Base-by-base conservation (phyloP, 2,888 invertebrate species). In the Caenorhabditis panamensis region DNA sequence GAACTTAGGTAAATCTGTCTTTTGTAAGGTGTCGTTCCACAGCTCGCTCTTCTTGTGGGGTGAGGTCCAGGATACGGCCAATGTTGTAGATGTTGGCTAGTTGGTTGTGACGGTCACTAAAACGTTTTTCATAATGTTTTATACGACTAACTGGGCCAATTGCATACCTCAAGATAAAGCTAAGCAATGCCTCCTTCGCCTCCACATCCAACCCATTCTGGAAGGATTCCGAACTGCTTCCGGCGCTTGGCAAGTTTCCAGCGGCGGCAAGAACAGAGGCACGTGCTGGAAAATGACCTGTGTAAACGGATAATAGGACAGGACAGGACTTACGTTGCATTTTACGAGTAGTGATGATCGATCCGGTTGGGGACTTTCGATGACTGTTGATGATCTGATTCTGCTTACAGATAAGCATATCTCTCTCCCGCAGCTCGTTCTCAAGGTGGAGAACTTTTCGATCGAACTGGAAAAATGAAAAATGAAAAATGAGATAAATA, bases 391-490 rank as follows among this genome's bases (percentile, higher is more conserved):
- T 84, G 59, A 85, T 77, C 59, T 84, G 83, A 68, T 85, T 82
- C 61, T 86, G 86, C 51, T 83, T 85, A 77, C 82, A 84, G 54
- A 86, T 82, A 54, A 85, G 84, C 71, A 84, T 78, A 73, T 85
- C 84, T 36, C 85, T 78, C 72, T 86, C 86, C 41, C 84, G 75
- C 47, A 86, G 53, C 53, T 82, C 82, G 72, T 84, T 84, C 80
- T 86, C 86, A 58, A 86, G 82, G 47, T 69, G 69, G 66, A 76
- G 64, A 53, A 85, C 78, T 68, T 81, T 80, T 47, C 77, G 72
- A 58, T 84, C 84, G 69, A 84, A 86, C 86, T 86, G 78, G 47
- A 86, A 83, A 41, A 26, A 22, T 18, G 1, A 20, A n/a, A 47
- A 2, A n/a, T 18, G 20, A 4, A 11, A 31, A 3, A 16, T 24